Base-by-base conservation (phyloP, 1,140 invertebrate genomes). In the Cydia splendana region DNA sequence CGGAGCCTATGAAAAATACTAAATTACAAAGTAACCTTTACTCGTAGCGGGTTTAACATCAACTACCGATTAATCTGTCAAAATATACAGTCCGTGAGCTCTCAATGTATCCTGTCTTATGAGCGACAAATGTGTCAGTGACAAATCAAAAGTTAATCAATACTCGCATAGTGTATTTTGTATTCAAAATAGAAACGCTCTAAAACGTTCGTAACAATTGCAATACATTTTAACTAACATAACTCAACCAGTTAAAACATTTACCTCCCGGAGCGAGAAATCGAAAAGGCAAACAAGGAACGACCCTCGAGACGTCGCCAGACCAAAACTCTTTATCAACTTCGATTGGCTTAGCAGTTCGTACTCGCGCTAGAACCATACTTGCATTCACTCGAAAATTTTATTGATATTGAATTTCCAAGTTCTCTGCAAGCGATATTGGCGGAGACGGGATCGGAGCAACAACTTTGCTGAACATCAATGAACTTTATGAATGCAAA, bases 251-350 rank as follows among this genome's bases (percentile, higher is more conserved):
- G 45, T 20, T 24, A 24, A 62, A 24, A n/a, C 20, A 20, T 20
- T 7, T 30, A 30, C 30, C 30, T 4, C 0, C 30, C 45, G 12
- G 10, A 62, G 20, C 18, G 20, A 9, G 20, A 62, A 62, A 24
- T 62, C 2, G 20, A 20, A 30, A 24, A 62, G 57, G 57, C 20
- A 62, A 62, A 62, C 57, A 62, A 62, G n/a, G 20, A 62, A 24
- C 34, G 5, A 42, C 69, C 18, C 48, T 18, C 9, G 75, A 69
- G 75, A 80, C 67, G 24, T 45, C 67, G 71, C 67, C 75, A 34
- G 30, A 65, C 53, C 74, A 53, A 79, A 79, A 48, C 76, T 78
- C 77, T 77, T 76, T 81, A 65, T 78, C 53, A 71, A 71, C n/a
- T 81, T 42, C 28, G 65, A 34, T 69, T 69, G 65, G 28, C 13